Percentiles rank a stretch among this genome's conserved stretches.
phyloP scores from a whole-genome alignment of 2,113 vertebrate genomes.

The Pelvicachromis taeniatus region DNA sequence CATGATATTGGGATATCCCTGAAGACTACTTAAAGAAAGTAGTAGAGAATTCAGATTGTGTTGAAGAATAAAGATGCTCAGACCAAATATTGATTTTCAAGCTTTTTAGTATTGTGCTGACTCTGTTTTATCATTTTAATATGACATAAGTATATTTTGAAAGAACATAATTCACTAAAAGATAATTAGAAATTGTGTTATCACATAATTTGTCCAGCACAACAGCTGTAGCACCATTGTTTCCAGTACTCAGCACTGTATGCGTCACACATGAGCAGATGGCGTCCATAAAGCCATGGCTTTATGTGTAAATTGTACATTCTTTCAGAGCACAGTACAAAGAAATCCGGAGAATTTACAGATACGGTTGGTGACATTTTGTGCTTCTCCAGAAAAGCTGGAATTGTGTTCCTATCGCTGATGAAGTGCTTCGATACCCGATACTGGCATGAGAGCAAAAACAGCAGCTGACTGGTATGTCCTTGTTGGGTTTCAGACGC shows the following conservation, averaged over 20 bases:
- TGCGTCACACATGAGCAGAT: background rate
- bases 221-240: background rate
- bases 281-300: background rate
- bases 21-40: background rate
- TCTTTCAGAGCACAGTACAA: background rate
- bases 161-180: background rate
- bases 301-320: background rate
- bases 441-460: background rate
- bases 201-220: background rate
- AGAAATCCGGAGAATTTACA: background rate
- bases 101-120: background rate
- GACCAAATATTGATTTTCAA: background rate
- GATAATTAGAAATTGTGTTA: background rate
- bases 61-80: background rate
- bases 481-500: conserved; percentile 46
- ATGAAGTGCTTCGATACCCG: background rate
- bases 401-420: background rate
- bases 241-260: background rate
- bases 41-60: background rate
- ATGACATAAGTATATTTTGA: background rate
- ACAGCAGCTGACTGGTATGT: background rate
- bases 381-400: background rate
- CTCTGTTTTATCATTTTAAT: background rate
- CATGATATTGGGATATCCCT: background rate
- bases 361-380: background rate